Percentiles rank a stretch among this genome's conserved stretches.
phyloP scores from a whole-genome alignment of 37 sponge, comb jelly and placozoan genomes.

The Aplysina aerophoba region DNA sequence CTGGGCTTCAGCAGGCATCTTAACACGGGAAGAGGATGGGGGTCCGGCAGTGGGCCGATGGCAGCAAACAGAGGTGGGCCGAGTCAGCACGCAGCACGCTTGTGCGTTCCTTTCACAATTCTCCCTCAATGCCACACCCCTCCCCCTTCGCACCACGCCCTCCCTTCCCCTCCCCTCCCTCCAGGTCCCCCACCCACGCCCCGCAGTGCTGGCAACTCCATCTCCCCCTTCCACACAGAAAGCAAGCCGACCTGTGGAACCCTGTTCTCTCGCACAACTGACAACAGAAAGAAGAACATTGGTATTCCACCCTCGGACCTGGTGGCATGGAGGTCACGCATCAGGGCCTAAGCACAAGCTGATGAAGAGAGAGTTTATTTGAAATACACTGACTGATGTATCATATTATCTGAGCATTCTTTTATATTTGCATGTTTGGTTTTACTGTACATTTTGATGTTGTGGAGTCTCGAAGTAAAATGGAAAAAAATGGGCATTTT shows the following conservation, averaged over 20 bases:
- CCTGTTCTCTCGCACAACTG: conserved; percentile 70
- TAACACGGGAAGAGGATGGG: not conserved
- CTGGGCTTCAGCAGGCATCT: conserved; percentile 66
- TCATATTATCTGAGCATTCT: too few species aligned
- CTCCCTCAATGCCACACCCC: too few species aligned
- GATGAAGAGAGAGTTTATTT: not conserved
- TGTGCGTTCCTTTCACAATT: not conserved
- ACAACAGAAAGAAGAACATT: conserved; percentile 66
- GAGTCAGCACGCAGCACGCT: not conserved
- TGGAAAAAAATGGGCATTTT: too few species aligned
- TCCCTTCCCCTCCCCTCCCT: not conserved
- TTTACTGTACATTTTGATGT: too few species aligned
- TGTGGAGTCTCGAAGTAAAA: too few species aligned
- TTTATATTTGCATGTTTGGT: too few species aligned
- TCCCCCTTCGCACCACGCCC: not conserved
- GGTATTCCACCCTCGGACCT: conserved; percentile 76
- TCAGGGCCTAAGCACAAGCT: not conserved
- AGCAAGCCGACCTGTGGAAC: conserved; percentile 87
- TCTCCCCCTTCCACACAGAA: conserved; percentile 75
- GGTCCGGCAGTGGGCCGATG: not conserved
- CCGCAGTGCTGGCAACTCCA: conserved; percentile 31
- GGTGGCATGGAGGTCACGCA: conserved; percentile 68
- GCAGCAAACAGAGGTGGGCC: not conserved
- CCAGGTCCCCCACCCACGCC: not conserved
- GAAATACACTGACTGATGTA: too few species aligned